Conservation (phyloP, 1,140 invertebrate genomes). For the Bombus superbus region DNA sequence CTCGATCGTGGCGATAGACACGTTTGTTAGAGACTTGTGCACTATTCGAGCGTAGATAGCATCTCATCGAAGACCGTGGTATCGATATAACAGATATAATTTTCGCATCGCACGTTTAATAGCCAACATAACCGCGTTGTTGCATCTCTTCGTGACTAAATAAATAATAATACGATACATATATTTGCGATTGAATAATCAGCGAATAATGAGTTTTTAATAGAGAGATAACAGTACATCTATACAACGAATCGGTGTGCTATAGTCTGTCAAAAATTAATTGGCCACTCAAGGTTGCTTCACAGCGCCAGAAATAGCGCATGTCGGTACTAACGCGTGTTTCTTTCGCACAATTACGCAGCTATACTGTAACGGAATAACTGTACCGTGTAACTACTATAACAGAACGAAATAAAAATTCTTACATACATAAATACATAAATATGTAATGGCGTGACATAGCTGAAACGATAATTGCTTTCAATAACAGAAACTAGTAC, state of each 20-base stretch:
- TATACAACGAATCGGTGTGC: neutral
- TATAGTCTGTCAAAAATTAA: conserved; percentile 5
- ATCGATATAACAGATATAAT: neutral
- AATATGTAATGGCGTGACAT: too few relatives aligned
- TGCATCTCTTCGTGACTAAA: neutral
- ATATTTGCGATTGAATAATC: neutral
- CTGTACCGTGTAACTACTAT: neutral
- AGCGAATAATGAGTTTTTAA: neutral
- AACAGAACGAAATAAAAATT: neutral
- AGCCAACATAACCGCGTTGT: neutral
- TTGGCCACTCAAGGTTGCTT: neutral
- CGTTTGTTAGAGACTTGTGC: neutral
- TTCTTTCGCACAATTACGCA: neutral
- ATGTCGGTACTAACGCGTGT: neutral
- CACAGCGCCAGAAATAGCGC: neutral
- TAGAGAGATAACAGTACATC: neutral
- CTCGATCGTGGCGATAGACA: neutral
- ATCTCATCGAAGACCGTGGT: neutral
- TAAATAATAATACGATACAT: neutral
- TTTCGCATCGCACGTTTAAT: neutral
- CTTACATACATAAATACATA: neutral
- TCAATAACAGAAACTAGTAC: neutral
- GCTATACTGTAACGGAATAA: neutral
- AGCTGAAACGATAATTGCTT: neutral
- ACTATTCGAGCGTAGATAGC: neutral